Evolutionary conservation across 2,797 vertebrate genomes (phyloP).

Genomic region (Sparus aurata): DNA sequence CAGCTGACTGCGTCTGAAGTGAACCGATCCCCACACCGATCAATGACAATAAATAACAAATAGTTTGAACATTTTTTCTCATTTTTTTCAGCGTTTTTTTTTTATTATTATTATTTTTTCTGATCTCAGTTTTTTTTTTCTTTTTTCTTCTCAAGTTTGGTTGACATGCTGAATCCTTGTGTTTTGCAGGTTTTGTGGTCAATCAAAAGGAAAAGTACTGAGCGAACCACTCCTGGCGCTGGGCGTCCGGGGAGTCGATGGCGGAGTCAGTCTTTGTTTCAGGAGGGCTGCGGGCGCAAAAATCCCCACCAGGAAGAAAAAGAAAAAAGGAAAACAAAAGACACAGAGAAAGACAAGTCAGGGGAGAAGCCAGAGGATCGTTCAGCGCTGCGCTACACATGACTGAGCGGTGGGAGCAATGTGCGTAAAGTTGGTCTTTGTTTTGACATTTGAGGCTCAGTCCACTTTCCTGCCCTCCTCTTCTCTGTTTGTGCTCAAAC

Average conservation of each 20-base stretch:
- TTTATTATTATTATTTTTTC: not conserved
- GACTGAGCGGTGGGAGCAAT: not conserved
- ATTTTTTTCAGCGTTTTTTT: conserved; percentile 54
- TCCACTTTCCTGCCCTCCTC: not conserved
- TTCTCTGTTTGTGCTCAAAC: not conserved
- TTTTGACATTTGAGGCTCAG: not conserved
- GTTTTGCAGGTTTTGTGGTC: conserved; percentile 78
- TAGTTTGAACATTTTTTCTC: conserved; percentile 67
- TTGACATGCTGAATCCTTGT: conserved; percentile 90
- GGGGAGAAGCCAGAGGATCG: not conserved
- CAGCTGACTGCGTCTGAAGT: conserved; percentile 54
- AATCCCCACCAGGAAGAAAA: not conserved
- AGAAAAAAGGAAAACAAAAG: not conserved
- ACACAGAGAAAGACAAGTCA: conserved; percentile 46
- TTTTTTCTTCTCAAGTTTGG: conserved; percentile 68
- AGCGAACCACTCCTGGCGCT: conserved; percentile 99
- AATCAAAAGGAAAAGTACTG: conserved; percentile 99
- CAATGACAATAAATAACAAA: conserved; percentile 81
- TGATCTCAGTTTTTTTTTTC: conserved; percentile 25
- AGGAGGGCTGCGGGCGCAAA: conserved; percentile 90
- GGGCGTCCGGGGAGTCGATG: conserved; percentile 92
- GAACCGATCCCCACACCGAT: conserved; percentile 59
- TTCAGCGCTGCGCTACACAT: not conserved
- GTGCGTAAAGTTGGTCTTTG: not conserved
- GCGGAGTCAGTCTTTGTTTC: conserved; percentile 91